A percentile compares a stretch with the other conserved stretches of the same genome.
phyloP scores from a whole-genome alignment of 2,113 vertebrate genomes.

The Semicossyphus pulcher region DNA sequence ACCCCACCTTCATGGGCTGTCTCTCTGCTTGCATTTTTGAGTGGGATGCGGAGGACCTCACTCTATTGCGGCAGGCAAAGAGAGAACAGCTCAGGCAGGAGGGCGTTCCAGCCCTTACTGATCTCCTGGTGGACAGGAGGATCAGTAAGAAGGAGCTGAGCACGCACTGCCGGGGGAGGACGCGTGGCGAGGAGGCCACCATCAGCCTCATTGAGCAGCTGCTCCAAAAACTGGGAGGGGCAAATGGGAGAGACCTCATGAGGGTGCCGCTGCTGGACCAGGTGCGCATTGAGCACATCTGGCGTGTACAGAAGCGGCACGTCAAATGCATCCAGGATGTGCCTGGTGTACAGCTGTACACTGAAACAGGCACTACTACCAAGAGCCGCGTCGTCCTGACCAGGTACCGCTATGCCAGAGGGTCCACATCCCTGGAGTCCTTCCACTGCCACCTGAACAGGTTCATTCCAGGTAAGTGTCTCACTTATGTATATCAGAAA shows the following conservation, averaged over 20 bases:
- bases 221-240: constrained; percentile 1
- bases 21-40: not conserved
- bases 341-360: constrained; percentile 21
- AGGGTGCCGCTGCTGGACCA: constrained; percentile 23
- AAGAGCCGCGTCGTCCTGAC: not conserved
- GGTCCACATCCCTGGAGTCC: not conserved
- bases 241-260: constrained; percentile 1
- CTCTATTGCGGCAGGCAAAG: not conserved
- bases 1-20: too few relatives aligned
- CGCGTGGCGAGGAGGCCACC: not conserved
- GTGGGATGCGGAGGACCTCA: not conserved
- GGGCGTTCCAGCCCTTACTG: not conserved
- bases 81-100: not conserved
- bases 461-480: not conserved
- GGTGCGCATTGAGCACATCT: constrained; percentile 37
- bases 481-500: not conserved
- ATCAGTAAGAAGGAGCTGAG: not conserved
- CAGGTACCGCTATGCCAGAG: not conserved
- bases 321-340: constrained; percentile 40
- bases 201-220: not conserved
- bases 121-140: not conserved
- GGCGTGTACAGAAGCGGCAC: constrained; percentile 12
- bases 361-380: not conserved
- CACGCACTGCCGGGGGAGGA: not conserved
- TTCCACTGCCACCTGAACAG: not conserved